Percentiles rank a stretch among this genome's conserved stretches.
phyloP scores from a whole-genome alignment of 2,888 invertebrate species.

The Gymnocheta viridis region DNA sequence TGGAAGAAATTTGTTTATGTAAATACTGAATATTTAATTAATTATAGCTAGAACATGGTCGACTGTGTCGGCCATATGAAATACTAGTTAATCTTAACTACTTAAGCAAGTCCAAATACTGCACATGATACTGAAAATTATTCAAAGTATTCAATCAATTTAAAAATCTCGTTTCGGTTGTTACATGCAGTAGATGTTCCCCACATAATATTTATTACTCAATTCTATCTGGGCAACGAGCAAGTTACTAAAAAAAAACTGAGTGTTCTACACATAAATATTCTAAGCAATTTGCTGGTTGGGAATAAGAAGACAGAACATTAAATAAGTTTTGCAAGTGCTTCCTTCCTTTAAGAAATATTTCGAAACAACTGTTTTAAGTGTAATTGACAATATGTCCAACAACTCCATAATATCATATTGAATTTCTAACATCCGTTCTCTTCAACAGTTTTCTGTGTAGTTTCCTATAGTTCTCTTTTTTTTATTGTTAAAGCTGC shows the following conservation, averaged over 20 bases:
- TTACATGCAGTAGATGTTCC: too few relatives aligned
- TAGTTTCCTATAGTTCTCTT: not conserved
- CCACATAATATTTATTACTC: too few relatives aligned
- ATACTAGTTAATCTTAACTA: too few relatives aligned
- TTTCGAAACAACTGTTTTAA: not conserved
- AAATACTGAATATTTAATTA: too few relatives aligned
- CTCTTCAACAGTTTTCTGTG: conserved; percentile 1
- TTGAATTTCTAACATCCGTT: conserved; percentile 3
- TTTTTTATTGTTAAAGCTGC: not conserved
- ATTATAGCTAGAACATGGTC: too few relatives aligned
- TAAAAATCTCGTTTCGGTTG: too few relatives aligned
- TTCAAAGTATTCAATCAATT: too few relatives aligned
- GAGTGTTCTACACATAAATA: not conserved
- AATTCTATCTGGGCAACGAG: too few relatives aligned
- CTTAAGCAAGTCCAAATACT: too few relatives aligned
- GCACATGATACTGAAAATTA: too few relatives aligned
- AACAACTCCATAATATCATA: not conserved
- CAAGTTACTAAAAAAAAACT: not conserved
- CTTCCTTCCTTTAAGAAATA: not conserved
- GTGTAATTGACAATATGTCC: conserved; percentile 10
- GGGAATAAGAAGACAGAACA: not conserved
- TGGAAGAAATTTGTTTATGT: too few relatives aligned
- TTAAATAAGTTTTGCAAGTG: not conserved
- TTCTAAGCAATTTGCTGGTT: not conserved
- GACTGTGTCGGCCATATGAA: too few relatives aligned